These are phyloP conservation scores for Lepus europaeus DNA, from an alignment of 2,113 vertebrate species.

Conservation along the genomic window DNA sequence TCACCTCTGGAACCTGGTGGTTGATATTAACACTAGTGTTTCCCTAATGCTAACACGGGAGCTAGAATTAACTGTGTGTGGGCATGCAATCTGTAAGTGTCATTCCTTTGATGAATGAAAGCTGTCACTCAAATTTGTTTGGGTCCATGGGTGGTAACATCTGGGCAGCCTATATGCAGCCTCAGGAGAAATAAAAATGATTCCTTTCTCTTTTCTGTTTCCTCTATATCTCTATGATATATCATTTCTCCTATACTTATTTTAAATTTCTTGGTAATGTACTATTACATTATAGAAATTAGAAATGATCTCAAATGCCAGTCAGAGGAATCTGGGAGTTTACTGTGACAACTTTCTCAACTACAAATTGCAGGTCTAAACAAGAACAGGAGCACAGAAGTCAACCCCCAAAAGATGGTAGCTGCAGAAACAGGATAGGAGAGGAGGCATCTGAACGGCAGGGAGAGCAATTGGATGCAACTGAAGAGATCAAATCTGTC, in stretches of 20 bases:
- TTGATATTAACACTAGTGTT: neutral
- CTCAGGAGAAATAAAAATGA: neutral
- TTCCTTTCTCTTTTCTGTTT: neutral
- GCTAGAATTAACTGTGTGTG: neutral
- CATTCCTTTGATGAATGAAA: neutral
- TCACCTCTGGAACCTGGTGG: neutral
- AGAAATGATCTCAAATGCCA: slow-evolving; percentile 21
- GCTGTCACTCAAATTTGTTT: neutral
- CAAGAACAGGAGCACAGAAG: slow-evolving; percentile 25
- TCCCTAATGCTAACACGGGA: neutral
- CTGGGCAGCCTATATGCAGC: neutral
- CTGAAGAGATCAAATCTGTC: neutral
- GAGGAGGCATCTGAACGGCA: neutral
- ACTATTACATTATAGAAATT: neutral
- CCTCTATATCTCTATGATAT: neutral
- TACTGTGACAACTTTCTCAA: neutral
- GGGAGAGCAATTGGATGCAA: slow-evolving; percentile 27
- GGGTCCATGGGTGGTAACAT: neutral
- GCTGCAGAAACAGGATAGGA: neutral
- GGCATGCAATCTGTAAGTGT: neutral
- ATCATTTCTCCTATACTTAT: neutral
- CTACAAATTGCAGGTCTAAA: neutral
- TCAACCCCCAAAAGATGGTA: neutral
- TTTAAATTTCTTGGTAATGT: slow-evolving; percentile 52
- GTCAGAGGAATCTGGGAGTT: neutral